These are phyloP conservation scores for Molossus alvarezi DNA, from an alignment of 2,797 vertebrate species.

Conservation along the genomic window DNA sequence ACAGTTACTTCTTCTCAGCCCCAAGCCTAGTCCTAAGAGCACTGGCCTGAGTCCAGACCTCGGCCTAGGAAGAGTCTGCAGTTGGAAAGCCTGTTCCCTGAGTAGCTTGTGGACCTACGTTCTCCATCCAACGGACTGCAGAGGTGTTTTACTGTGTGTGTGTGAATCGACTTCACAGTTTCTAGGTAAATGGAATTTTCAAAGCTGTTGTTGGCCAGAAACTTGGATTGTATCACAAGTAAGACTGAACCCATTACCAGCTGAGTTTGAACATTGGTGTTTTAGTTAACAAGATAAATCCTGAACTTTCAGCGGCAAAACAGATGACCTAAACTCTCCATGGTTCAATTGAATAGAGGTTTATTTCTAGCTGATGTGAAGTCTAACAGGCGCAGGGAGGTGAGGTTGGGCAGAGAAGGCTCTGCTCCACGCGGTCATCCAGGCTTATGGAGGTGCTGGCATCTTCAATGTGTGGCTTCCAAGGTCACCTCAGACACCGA, in stretches of 20 bases:
- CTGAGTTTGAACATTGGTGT: neutral
- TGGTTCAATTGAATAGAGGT: neutral
- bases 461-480: neutral
- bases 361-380: neutral
- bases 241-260: neutral
- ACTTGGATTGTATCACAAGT: neutral
- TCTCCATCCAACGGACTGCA: neutral
- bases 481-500: neutral
- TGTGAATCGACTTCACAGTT: neutral
- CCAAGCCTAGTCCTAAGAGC: neutral
- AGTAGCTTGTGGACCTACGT: neutral
- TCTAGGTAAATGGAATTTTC: neutral
- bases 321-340: neutral
- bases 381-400: neutral
- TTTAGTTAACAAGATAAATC: neutral
- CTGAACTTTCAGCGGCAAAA: neutral
- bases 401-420: neutral
- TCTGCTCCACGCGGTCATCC: neutral
- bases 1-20: neutral
- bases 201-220: slow-evolving; percentile 7
- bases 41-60: neutral
- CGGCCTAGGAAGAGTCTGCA: neutral
- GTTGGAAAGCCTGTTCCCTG: neutral
- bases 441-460: neutral
- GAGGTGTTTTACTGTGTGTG: neutral